A percentile compares a stretch with the other conserved stretches of the same genome.
Evolutionary conservation across 2,797 vertebrate genomes (phyloP).

Genomic region (Bovichtus variegatus): DNA sequence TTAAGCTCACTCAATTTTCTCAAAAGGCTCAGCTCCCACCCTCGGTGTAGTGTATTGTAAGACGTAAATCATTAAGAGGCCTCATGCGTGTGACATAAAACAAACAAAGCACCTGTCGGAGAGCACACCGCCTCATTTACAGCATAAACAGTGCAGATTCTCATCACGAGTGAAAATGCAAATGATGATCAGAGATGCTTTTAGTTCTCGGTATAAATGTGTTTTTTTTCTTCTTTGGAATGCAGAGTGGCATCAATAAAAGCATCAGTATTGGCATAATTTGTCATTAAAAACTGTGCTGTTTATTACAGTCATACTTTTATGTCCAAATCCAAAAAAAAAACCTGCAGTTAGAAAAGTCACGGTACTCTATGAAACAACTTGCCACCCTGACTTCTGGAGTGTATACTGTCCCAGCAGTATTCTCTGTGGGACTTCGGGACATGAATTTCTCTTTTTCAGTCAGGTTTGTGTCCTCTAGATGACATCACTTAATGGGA

Average conservation of each 20-base stretch:
- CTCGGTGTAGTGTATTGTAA: not conserved
- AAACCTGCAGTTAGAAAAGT: conserved; percentile 9
- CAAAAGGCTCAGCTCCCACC: not conserved
- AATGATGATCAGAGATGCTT: not conserved
- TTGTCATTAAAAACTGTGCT: not conserved
- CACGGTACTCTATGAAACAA: not conserved
- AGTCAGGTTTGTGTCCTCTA: conserved; percentile 26
- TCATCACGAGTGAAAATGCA: not conserved
- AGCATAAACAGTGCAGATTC: not conserved
- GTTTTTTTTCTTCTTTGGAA: not conserved
- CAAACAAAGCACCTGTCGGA: not conserved
- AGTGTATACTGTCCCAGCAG: not conserved
- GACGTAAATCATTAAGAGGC: not conserved
- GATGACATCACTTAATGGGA: conserved; percentile 27
- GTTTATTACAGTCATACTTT: not conserved
- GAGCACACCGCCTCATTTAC: not conserved
- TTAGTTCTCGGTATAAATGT: not conserved
- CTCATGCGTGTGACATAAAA: not conserved
- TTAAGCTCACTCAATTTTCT: conserved; percentile 5
- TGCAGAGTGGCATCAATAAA: conserved; percentile 1
- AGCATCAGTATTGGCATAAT: not conserved
- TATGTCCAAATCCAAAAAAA: too few relatives aligned
- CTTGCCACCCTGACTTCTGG: not conserved
- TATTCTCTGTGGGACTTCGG: conserved; percentile 14
- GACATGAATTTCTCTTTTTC: conserved; percentile 10